phyloP scores from a whole-genome alignment of 2,113 vertebrate species.

The Indicator maculatus region DNA sequence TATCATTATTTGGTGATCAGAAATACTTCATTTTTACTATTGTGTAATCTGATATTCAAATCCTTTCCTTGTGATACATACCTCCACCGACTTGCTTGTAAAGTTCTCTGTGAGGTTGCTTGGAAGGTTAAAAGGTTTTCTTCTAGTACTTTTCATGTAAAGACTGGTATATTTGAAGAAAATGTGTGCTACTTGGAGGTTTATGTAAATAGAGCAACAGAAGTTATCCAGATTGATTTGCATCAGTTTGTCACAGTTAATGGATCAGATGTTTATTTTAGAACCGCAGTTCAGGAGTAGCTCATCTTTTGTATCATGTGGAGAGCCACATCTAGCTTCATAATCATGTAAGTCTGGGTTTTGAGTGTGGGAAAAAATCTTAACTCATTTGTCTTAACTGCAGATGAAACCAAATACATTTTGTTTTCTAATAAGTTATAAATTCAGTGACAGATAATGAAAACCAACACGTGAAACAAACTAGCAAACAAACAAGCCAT shows the following conservation, averaged over 20 bases:
- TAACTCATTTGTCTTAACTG: not conserved
- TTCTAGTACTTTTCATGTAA: not conserved
- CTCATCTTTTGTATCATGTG: not conserved
- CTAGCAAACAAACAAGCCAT: not conserved
- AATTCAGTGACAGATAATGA: not conserved
- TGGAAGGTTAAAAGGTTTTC: not conserved
- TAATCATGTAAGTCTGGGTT: not conserved
- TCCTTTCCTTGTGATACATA: not conserved
- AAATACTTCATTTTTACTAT: not conserved
- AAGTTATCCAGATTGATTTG: not conserved
- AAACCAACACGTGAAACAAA: not conserved
- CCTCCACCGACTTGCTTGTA: not conserved
- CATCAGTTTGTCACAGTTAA: not conserved
- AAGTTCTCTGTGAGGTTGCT: not conserved
- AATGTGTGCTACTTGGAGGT: not conserved
- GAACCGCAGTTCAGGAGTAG: not conserved
- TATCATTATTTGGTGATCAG: not conserved
- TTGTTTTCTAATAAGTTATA: not conserved
- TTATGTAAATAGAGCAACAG: not conserved
- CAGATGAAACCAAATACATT: not conserved
- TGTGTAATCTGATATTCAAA: not conserved
- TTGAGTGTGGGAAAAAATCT: not conserved
- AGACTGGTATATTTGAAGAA: not conserved
- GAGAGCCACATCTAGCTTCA: not conserved
- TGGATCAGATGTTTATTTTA: not conserved